Evolutionary conservation across 2,888 invertebrate species (phyloP), one percentile per base, ranked within the genome.

Genomic region (Eupithecia centaureata): DNA sequence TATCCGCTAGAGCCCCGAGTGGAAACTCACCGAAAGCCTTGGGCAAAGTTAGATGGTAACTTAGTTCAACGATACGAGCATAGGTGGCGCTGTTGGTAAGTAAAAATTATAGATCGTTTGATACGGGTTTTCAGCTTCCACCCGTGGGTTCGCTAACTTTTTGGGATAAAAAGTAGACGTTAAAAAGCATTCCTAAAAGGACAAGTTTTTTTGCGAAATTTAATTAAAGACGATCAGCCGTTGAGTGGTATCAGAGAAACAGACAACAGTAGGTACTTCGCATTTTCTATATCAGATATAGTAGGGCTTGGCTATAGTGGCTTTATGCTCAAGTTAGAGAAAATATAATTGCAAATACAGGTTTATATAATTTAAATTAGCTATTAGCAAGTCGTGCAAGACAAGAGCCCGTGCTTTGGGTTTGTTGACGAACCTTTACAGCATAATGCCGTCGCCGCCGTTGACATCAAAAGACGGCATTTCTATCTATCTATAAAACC

Each of bases 81-180:
- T 22, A 63, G 63, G 42, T 63, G 63, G 54, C 63, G 56, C 38
- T 54, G 27, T 18, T 52, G 15, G 7, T 22, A 22, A 22, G 2
- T 12, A 47, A 18, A 4, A 22, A 47, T 42, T 5, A 42, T 18
- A 18, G 10, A 42, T 42, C 10, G 18, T 42, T 42, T 42, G 8
- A 42, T 1, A 22, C 4, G 4, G 22, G 47, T 22, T 22, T 18
- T 13, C 1, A 42, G 42, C 8, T 42, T 42, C 8, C 12, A n/a
- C 47, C 47, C 22, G 22, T 1, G 22, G 22, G 10, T 18, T 47
- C 22, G 12, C 0, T 22, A 3, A 4, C 12, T 7, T 47, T 47
- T 22, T 32, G 1, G 22, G 18, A 47, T 47, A 47, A 22, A 12
- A 22, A 47, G 42, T 42, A 15, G 15, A 3, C 35, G 35, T 35